phyloP scores from a whole-genome alignment of 2,113 vertebrate genomes.

The Athene cunicularia region DNA sequence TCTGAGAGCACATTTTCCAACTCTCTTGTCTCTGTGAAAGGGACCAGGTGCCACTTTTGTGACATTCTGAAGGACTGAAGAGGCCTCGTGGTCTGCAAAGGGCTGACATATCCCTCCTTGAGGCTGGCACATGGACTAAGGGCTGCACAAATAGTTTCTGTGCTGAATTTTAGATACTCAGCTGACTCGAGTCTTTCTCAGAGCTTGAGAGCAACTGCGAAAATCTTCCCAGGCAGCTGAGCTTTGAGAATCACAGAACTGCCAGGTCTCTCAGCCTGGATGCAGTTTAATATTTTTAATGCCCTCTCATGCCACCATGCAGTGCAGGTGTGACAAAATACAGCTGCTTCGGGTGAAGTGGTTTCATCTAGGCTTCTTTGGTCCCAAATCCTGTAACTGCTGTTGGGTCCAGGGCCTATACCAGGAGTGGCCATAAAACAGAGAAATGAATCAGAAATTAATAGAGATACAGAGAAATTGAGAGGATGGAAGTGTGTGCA shows the following conservation, averaged over 20 bases:
- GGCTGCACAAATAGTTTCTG: background rate
- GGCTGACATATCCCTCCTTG: background rate
- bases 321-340: background rate
- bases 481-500: background rate
- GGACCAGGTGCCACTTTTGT: background rate
- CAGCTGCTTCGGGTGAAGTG: background rate
- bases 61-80: background rate
- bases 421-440: background rate
- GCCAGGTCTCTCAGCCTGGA: background rate
- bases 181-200: background rate
- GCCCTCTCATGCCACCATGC: rapidly evolving
- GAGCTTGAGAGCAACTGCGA: background rate
- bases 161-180: background rate
- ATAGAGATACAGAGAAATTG: background rate
- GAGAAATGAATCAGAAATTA: background rate
- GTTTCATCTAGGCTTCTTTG: background rate
- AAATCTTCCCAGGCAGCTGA: background rate
- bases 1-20: background rate
- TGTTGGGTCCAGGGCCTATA: background rate
- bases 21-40: background rate
- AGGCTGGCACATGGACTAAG: background rate
- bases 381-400: background rate
- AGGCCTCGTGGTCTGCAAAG: background rate
- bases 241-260: background rate
- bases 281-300: background rate